Conservation (phyloP, 2,797 vertebrate species). For the Pygocentrus nattereri region DNA sequence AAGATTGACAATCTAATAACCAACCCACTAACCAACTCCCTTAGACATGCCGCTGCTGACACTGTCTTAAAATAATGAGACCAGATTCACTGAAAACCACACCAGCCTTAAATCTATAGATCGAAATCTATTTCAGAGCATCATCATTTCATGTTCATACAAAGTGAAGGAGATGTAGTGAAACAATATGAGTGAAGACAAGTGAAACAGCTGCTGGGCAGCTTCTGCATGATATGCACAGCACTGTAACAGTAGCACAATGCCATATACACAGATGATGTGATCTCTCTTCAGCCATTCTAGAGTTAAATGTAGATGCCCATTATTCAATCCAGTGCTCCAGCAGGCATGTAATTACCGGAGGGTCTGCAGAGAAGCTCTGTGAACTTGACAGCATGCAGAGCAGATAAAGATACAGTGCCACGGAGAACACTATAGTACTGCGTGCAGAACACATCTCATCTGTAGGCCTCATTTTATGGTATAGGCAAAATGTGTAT, state of each 20-base stretch:
- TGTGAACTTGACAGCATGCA: conserved; percentile 34
- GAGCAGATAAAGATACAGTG: conserved; percentile 42
- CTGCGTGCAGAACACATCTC: conserved; percentile 13
- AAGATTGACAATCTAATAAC: no score
- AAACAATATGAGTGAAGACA: conserved; percentile 26
- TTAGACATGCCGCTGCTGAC: no score
- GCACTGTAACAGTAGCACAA: conserved; percentile 38
- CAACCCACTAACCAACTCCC: no score
- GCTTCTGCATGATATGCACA: conserved; percentile 22
- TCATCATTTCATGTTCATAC: not conserved
- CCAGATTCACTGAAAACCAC: no score
- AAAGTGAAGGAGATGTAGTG: not conserved
- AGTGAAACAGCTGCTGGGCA: conserved; percentile 29
- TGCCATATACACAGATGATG: conserved; percentile 41
- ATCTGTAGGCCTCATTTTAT: not conserved
- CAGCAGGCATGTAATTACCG: conserved; percentile 76
- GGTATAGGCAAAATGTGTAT: conserved; percentile 3
- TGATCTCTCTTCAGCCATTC: conserved; percentile 51
- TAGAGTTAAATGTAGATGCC: conserved; percentile 66
- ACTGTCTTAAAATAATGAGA: no score
- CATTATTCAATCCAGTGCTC: conserved; percentile 69
- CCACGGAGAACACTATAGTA: conserved; percentile 13
- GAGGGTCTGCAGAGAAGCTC: conserved; percentile 62
- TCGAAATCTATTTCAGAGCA: not conserved
- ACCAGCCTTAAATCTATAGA: no score